Conservation (phyloP, 2,113 vertebrate species). For the Dendropsophus ebraccatus region DNA sequence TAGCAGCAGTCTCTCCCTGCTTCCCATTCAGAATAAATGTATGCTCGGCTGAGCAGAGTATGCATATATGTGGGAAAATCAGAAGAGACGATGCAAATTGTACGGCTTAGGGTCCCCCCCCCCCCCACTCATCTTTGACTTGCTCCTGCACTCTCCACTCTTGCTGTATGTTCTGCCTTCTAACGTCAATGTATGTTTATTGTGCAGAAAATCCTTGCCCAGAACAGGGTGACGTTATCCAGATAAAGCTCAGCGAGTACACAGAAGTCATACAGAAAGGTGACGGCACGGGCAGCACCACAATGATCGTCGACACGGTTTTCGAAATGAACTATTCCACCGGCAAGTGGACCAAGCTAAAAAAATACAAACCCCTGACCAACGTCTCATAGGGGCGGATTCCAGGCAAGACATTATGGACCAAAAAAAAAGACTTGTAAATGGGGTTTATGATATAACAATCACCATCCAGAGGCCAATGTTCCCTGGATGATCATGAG, state of each 20-base stretch:
- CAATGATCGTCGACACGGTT: constrained; percentile 97
- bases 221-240: constrained; percentile 98
- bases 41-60: too few species aligned
- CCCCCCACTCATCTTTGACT: too few species aligned
- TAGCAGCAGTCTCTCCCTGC: too few species aligned
- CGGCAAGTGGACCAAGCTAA: constrained; percentile 98
- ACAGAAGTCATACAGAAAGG: constrained; percentile 93
- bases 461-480: not conserved
- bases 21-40: too few species aligned
- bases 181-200: constrained; percentile 52
- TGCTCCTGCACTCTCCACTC: not conserved
- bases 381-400: constrained; percentile 80
- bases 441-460: constrained; percentile 60
- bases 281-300: constrained; percentile 96
- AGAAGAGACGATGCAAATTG: too few species aligned
- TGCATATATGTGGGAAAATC: too few species aligned
- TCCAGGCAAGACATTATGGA: constrained; percentile 55
- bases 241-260: constrained; percentile 98
- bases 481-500: not conserved
- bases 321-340: constrained; percentile 99
- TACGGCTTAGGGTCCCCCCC: too few species aligned
- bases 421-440: constrained; percentile 61
- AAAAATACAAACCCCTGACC: constrained; percentile 99
- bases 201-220: constrained; percentile 95
- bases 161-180: not conserved